Evolutionary conservation across 2,113 vertebrate species (phyloP).

Genomic region (Callopanchax toddi): DNA sequence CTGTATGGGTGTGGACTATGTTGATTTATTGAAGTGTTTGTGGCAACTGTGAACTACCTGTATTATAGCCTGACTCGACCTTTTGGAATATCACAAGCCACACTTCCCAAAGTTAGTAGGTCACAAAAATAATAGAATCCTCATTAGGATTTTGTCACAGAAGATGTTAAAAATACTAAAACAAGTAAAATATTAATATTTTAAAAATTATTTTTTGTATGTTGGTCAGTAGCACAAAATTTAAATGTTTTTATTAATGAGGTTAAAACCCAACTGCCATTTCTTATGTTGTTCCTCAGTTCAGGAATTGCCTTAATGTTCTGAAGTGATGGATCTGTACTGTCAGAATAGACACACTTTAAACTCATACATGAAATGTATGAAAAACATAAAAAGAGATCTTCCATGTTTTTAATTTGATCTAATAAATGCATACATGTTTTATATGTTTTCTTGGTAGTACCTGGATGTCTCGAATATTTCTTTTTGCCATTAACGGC

Average conservation of each 20-base stretch:
- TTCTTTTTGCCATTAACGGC: constrained; percentile 41
- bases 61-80: constrained; percentile 58
- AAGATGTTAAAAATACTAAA: constrained; percentile 46
- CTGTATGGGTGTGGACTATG: constrained; percentile 63
- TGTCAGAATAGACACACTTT: constrained; percentile 48
- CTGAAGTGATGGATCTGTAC: constrained; percentile 62
- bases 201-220: constrained; percentile 77
- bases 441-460: constrained; percentile 56
- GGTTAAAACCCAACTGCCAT: constrained; percentile 71
- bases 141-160: constrained; percentile 36
- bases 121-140: constrained; percentile 45
- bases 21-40: constrained; percentile 61
- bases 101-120: constrained; percentile 52
- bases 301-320: constrained; percentile 83
- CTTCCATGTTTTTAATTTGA: constrained; percentile 72
- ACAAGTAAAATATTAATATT: constrained; percentile 65
- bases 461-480: constrained; percentile 53
- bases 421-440: constrained; percentile 62
- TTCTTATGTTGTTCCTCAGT: constrained; percentile 74
- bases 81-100: constrained; percentile 57
- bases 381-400: constrained; percentile 51
- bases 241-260: constrained; percentile 70
- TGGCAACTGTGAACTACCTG: constrained; percentile 67
- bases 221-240: constrained; percentile 82
- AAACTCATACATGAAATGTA: constrained; percentile 31